Base-by-base conservation (phyloP, 1,140 invertebrate species). In the Musca vetustissima region DNA sequence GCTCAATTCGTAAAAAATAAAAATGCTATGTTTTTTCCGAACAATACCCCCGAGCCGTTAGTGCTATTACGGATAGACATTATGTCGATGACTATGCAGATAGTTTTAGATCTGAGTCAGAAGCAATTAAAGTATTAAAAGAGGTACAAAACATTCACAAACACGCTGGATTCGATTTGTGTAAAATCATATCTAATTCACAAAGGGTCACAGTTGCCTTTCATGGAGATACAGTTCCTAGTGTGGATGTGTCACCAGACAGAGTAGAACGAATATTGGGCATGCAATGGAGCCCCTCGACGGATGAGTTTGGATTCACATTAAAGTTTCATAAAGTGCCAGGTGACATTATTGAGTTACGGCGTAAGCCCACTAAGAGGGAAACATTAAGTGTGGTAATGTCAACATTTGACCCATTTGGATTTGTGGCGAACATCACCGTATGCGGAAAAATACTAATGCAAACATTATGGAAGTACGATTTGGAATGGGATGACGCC, bases 11-110 rank as follows among this genome's bases (percentile, higher is more conserved):
- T 64, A 4, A 32, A 43, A 11, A 73, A 78, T 61, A 21, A 25
- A 8, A 79, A 82, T 47, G 76, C 64, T 4, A 4, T 17, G 43
- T 8, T 19, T 24, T 50, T 17, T 28, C 8, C 4, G 24, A 61
- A 0, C 14, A 52, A 2, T 70, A 71, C 28, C 78, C 74, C 0
- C 15, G 47, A 1, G 76, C 80, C 0, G 77, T 73, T 0, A 19
- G 28, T 17, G 14, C 59, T 4, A 28, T 28, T 4, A 8, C 8
- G 28, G 28, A 28, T 3, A 28, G 0, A 73, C 76, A 77, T 61
- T 84, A 83, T 69, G 80, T 83, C 73, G 80, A 83, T 70, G 82
- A 83, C 65, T 82, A 78, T 64, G 71, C 83, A 4, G 76, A 77
- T 49, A 75, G 76, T 64, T 65, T 72, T 11, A 64, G 73, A 1